Conservation (phyloP, 2,888 invertebrate species). For the Polylopha cassiicola region DNA sequence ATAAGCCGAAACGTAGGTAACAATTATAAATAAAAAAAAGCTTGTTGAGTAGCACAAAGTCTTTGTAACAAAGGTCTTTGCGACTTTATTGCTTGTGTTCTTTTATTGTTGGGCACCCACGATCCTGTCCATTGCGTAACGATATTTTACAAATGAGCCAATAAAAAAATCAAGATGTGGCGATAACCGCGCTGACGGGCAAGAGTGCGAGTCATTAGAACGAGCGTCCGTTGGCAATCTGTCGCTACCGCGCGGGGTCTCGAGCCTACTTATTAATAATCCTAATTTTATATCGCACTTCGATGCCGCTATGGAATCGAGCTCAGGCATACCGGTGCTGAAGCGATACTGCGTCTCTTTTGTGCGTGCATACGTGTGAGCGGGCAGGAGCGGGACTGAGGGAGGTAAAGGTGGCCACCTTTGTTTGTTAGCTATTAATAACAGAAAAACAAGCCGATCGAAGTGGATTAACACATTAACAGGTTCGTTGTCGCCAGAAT, state of each 20-base stretch:
- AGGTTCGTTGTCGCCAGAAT: constrained; percentile 57
- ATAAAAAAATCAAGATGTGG: constrained; percentile 31
- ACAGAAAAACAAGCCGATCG: constrained; percentile 58
- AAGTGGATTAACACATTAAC: constrained; percentile 75
- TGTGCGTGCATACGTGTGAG: constrained; percentile 11
- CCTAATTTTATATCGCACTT: constrained; percentile 33
- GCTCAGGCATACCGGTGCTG: no score
- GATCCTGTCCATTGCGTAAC: constrained; percentile 39
- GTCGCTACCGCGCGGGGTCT: constrained; percentile 21
- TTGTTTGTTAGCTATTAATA: constrained; percentile 65
- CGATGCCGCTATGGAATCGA: constrained; percentile 14
- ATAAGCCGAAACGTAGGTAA: no score
- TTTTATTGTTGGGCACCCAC: constrained; percentile 18
- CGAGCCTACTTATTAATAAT: constrained; percentile 34
- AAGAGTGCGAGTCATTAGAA: constrained; percentile 22
- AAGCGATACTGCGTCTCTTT: constrained; percentile 28
- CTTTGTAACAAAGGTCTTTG: constrained; percentile 8
- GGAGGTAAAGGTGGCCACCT: no score
- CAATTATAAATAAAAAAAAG: no score
- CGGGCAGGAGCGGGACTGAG: constrained; percentile 38
- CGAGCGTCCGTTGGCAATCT: constrained; percentile 10
- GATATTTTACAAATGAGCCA: constrained; percentile 42
- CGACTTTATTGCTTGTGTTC: constrained; percentile 5
- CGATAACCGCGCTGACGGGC: constrained; percentile 32
- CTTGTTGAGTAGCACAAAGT: constrained; percentile 2